Evolutionary conservation across 92 coral and sea anemone genomes (phyloP).

Genomic region (Micromussa lordhowensis): DNA sequence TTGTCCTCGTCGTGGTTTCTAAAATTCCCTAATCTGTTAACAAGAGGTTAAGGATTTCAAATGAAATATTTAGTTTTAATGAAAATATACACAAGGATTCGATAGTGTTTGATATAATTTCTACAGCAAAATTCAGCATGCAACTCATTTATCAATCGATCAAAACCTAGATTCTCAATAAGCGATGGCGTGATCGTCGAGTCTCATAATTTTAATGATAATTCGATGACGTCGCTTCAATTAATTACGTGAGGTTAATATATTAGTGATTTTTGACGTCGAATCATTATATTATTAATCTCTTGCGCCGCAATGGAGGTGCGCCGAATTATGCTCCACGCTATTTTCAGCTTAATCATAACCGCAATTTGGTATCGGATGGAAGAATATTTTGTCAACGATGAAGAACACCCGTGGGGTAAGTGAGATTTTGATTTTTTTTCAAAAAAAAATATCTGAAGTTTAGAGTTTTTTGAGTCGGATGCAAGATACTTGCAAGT

Average conservation of each 20-base stretch:
- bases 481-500: background rate
- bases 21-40: too few species aligned
- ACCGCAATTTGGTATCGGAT: background rate
- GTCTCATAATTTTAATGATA: background rate
- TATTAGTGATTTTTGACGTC: constrained; percentile 24
- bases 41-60: too few species aligned
- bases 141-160: background rate
- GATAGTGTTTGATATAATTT: background rate
- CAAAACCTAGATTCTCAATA: constrained; percentile 9
- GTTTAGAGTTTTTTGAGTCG: background rate
- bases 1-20: too few species aligned
- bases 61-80: background rate
- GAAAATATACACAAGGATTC: background rate
- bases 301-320: constrained; percentile 10
- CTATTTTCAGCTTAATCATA: background rate
- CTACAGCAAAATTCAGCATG: background rate
- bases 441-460: background rate
- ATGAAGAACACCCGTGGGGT: background rate
- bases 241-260: constrained; percentile 2
- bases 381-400: background rate
- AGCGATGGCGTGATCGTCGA: background rate
- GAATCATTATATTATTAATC: background rate
- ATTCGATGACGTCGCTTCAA: background rate
- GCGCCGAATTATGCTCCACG: background rate
- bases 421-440: background rate